Conservation (phyloP, 2,113 vertebrate genomes). For the Panthera tigris region DNA sequence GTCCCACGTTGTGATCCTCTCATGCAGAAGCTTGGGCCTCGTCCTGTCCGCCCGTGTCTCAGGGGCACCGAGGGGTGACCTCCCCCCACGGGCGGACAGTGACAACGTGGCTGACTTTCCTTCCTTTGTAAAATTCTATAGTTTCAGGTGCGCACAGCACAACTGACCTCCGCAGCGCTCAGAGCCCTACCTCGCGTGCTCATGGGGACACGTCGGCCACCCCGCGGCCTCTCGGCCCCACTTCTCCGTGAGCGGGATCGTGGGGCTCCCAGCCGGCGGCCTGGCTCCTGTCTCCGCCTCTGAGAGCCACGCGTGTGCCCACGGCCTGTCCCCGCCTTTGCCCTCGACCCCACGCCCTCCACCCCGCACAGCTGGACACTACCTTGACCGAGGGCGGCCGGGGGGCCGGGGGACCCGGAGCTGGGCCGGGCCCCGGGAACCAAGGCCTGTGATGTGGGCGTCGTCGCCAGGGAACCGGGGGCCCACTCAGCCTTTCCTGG, state of each 20-base stretch:
- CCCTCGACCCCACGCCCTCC: neutral
- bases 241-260: accelerated
- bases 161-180: neutral
- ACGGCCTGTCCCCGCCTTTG: neutral
- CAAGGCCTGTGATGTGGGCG: too few relatives aligned
- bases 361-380: accelerated
- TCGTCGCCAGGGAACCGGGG: neutral
- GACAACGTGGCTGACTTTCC: accelerated
- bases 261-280: neutral
- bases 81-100: accelerated
- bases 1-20: neutral
- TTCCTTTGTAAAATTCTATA: too few relatives aligned
- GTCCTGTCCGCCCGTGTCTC: accelerated
- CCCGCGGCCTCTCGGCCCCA: neutral
- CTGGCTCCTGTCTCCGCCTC: neutral
- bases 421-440: neutral
- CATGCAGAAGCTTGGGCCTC: accelerated
- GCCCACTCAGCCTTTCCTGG: neutral
- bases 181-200: too few relatives aligned
- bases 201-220: too few relatives aligned
- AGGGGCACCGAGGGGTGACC: too few relatives aligned
- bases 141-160: neutral
- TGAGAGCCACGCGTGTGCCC: neutral
- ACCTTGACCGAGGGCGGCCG: accelerated
- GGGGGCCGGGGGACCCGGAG: neutral